Percentiles rank a stretch among this genome's conserved stretches.
These are phyloP conservation scores for Paratrypauchen microcephalus DNA, from an alignment of 2,797 vertebrate species.

Conservation along the genomic window DNA sequence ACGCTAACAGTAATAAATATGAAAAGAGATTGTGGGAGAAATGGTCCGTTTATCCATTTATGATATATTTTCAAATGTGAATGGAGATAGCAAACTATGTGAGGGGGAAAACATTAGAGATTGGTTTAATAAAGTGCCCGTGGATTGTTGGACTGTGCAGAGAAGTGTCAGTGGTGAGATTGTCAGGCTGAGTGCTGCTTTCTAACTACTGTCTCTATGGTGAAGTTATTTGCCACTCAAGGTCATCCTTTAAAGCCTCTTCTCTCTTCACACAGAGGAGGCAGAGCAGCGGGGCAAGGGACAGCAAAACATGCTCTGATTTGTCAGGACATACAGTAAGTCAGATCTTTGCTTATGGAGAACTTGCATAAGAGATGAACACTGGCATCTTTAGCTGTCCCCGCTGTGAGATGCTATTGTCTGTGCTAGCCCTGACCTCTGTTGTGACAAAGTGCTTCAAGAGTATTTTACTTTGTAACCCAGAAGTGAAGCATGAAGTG, in stretches of 20 bases:
- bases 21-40: background rate
- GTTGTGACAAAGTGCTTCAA: background rate
- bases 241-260: slow-evolving; percentile 18
- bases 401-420: slow-evolving; percentile 4
- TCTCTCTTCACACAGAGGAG: background rate
- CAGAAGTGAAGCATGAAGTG: background rate
- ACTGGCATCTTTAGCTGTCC: slow-evolving; percentile 14
- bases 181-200: slow-evolving; percentile 20
- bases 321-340: slow-evolving; percentile 38
- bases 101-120: slow-evolving; percentile 34
- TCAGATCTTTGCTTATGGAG: slow-evolving; percentile 13
- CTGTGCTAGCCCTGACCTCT: slow-evolving; percentile 11
- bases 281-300: slow-evolving; percentile 2
- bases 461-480: background rate
- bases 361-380: slow-evolving; percentile 21
- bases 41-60: background rate
- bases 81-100: slow-evolving; percentile 36
- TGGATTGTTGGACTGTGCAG: background rate
- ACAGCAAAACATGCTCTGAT: slow-evolving; percentile 13
- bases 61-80: slow-evolving; percentile 31
- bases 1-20: background rate
- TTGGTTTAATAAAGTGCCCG: slow-evolving; percentile 12
- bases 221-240: slow-evolving; percentile 32
- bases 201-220: slow-evolving; percentile 9
- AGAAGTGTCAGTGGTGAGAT: slow-evolving; percentile 8